Evolutionary conservation across 2,888 invertebrate genomes (phyloP).

Genomic region (Diarsia brunnea): DNA sequence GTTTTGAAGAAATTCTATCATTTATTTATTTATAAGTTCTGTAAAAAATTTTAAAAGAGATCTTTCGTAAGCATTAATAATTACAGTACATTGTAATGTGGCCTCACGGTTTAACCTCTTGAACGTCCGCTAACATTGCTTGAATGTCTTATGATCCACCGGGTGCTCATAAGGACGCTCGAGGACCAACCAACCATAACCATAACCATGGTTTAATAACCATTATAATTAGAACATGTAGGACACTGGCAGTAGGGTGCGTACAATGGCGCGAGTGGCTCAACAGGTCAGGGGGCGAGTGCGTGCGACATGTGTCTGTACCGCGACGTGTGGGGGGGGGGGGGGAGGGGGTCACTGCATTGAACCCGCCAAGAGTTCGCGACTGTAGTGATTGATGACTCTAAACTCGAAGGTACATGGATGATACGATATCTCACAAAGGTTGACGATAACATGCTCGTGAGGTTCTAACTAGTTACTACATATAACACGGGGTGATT

Average conservation of each 20-base stretch:
- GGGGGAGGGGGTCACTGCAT: neutral
- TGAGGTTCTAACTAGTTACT: neutral
- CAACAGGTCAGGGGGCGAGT: constrained; percentile 29
- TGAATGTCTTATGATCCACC: too few species aligned
- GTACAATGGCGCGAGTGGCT: neutral
- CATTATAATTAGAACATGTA: constrained; percentile 3
- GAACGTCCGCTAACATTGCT: too few species aligned
- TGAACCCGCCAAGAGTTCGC: neutral
- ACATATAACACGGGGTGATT: neutral
- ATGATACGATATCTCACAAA: neutral
- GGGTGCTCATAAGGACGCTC: too few species aligned
- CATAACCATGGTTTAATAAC: neutral
- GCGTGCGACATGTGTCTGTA: constrained; percentile 7
- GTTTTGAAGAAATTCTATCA: neutral
- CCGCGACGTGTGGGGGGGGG: neutral
- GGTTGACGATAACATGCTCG: neutral
- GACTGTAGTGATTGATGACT: neutral
- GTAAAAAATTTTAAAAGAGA: neutral
- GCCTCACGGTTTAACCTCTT: too few species aligned
- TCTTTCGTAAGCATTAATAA: neutral
- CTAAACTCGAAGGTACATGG: neutral
- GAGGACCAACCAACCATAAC: too few species aligned
- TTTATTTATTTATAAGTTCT: too few species aligned
- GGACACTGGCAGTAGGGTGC: too few species aligned
- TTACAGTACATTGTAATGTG: neutral